Base-by-base conservation (phyloP, 2,888 invertebrate genomes). In the Pachliopta kotzebuea region DNA sequence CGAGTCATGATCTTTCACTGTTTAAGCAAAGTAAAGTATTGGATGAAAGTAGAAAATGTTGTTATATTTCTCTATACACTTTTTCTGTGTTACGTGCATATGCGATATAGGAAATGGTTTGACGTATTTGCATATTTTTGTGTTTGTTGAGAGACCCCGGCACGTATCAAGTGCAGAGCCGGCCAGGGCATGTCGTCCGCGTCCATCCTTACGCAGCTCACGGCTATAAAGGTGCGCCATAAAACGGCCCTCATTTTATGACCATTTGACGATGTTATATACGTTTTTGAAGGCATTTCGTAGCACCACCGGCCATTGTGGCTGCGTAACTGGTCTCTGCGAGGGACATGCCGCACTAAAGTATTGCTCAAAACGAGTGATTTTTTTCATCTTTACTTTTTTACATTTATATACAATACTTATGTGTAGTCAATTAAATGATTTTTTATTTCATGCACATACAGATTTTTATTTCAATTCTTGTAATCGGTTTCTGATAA, bases 211-310 rank as follows among this genome's bases (percentile, higher is more conserved):
- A 83, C 82, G 83, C 79, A 84, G 84, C 88, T 78, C 72, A 81
- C 80, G 84, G 89, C 85, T 84, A 84, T 88, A 88, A 88, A 90
- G 85, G 85, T 85, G 86, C 81, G 81, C 85, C 86, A 85, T 90
- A 88, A 90, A 90, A 88, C 90, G 84, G 83, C 83, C 84, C 86
- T 80, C 84, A 81, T 83, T 90, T 90, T 90, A 90, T 83, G 86
- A 88, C 86, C 89, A 84, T 89, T 90, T 90, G 90, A 88, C 90
- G 85, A 86, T 87, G 87, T 86, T 86, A 86, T 88, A 85, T 85
- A 84, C 85, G 81, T 86, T 86, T 88, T 87, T 84, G 82, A 87
- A 87, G 86, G 78, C 80, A 84, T 89, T 86, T 84, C 86, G 86
- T 82, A 84, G 83, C 74, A 78, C 76, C 74, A 68, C 76, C 79